Base-by-base conservation (phyloP, 2,113 vertebrate genomes). In the Colaptes auratus region DNA sequence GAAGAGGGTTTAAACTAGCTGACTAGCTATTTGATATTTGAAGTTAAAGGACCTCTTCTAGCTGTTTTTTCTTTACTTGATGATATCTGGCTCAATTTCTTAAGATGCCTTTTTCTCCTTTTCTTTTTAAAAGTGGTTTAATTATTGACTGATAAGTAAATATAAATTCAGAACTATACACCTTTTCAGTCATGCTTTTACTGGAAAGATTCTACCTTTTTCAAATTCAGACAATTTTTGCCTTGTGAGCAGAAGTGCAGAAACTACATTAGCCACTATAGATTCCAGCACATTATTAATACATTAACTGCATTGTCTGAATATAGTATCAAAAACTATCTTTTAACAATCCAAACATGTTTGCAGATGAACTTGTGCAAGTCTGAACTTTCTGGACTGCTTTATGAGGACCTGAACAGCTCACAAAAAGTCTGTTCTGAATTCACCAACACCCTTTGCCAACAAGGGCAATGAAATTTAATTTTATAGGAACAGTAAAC, bases 141-240 rank as follows among this genome's bases (percentile, higher is more conserved):
- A 69, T 46, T 94, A 25, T 42, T 48, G 9, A 39, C 35, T 46
- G 4, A n/a, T 42, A 69, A 53, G 30, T 86, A 48, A 86, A 94
- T 58, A 7, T 36, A 36, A 7, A 36, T 23, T 77, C 72, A 78
- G n/a, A 3, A 31, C 6, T 55, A 6, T 31, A 81, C 59, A 16
- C 66, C 13, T 55, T 63, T n/a, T 74, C 20, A 31, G 3, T 66
- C 52, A 39, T 63, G 35, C 7, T 55, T 9, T 70, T 56, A 30
- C 5, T 2, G 0, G 18, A 81, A 71, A 86, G 31, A 53, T 4
- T 64, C 9, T 7, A 21, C 3, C 0, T 14, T 53, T 64, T 74
- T 30, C 24, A 21, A 82, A 80, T 83, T 55, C 44, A 50, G 4
- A 74, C n/a, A 4, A 4, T 9, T 2, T 31, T 42, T 71, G 11